A percentile compares a stretch with the other conserved stretches of the same genome.
Evolutionary conservation across 2,888 invertebrate species (phyloP).

Genomic region (Drosophila leonis): DNA sequence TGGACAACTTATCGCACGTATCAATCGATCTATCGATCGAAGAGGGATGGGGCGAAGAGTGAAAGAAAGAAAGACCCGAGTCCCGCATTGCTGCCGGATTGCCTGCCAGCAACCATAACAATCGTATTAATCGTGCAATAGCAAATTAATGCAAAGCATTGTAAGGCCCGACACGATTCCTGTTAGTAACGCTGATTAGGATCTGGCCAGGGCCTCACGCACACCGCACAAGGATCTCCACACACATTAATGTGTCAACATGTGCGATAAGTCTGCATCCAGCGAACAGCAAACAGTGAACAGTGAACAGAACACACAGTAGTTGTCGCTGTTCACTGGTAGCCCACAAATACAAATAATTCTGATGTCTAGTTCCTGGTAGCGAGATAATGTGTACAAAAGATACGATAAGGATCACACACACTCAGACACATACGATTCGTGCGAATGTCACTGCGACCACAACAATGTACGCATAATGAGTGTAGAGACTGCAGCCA

Average conservation of each 20-base stretch:
- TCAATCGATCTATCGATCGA: constrained; percentile 33
- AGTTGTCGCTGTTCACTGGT: constrained; percentile 32
- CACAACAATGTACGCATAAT: constrained; percentile 80
- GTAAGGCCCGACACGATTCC: constrained; percentile 72
- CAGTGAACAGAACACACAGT: constrained; percentile 49
- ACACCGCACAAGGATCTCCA: constrained; percentile 48
- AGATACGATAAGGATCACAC: constrained; percentile 57
- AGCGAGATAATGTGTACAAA: constrained; percentile 52
- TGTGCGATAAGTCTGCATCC: constrained; percentile 59
- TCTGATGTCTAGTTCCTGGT: constrained; percentile 75
- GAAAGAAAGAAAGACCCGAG: constrained; percentile 33
- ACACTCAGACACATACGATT: constrained; percentile 43
- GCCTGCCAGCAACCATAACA: constrained; percentile 53
- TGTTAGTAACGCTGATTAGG: constrained; percentile 79
- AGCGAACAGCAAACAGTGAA: constrained; percentile 1
- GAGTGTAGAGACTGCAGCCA: constrained; percentile 47
- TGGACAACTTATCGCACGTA: constrained; percentile 57
- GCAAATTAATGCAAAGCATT: constrained; percentile 74
- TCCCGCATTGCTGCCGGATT: constrained; percentile 38
- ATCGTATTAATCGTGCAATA: constrained; percentile 68
- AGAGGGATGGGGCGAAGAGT: constrained; percentile 56
- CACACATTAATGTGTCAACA: constrained; percentile 80
- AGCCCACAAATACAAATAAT: constrained; percentile 48
- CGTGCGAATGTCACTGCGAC: constrained; percentile 74
- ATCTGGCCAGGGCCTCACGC: constrained; percentile 72